Evolutionary conservation across 2,113 vertebrate species (phyloP), one percentile per base, ranked within the genome.

Genomic region (Chionodraco myersi): DNA sequence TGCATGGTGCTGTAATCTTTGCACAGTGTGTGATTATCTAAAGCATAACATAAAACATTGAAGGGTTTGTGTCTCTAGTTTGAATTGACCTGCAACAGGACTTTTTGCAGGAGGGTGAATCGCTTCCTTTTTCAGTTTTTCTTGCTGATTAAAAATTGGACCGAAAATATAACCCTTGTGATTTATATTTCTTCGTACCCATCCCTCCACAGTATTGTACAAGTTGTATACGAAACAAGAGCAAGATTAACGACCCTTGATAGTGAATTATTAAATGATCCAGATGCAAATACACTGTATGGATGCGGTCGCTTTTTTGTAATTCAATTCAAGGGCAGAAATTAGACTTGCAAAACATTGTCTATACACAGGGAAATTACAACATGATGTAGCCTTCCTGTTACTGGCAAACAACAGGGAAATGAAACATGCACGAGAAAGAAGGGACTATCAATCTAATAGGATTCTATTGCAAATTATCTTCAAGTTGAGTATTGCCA

Each of bases 271-370:
- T 89, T 76, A 85, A 86, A 85, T 87, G 72, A 87, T 82, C 84
- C 80, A 64, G 69, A 92, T 91, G 88, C 90, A 92, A 91, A 92
- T 88, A 74, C 79, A 34, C 68, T 49, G 66, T 73, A 81, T 68
- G 74, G 79, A 82, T 79, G 61, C 58, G 72, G 69, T 58, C n/a
- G 49, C 69, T 83, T 86, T 87, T 86, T 86, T 82, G 62, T 86
- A 90, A 91, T 93, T 91, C 83, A 86, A 78, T 85, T 88, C 92
- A 90, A 94, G 91, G 90, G 84, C 89, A 91, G 78, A 80, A 91
- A 94, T 94, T 92, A 90, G 89, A 94, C 92, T 94, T 92, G 93
- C 91, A 92, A 93, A 94, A 92, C 77, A 80, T 84, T 58, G 66
- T 80, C 80, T 85, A 81, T 79, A 77, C 73, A 60, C 72, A 70